These are phyloP conservation scores for Myrmecobius fasciatus DNA, from an alignment of 2,113 vertebrate genomes.

Conservation along the genomic window DNA sequence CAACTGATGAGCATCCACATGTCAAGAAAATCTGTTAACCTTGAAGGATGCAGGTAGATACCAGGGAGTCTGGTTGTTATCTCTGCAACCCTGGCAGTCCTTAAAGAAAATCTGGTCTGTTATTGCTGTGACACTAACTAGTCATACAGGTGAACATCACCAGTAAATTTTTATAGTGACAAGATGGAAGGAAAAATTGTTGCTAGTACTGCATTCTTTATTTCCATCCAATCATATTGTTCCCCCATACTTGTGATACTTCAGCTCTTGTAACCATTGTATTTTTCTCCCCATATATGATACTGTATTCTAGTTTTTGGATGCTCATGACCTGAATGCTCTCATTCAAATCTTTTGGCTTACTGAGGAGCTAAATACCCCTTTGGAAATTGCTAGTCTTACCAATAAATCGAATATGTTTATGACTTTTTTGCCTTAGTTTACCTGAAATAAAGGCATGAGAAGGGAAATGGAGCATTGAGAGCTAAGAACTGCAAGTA, in stretches of 20 bases:
- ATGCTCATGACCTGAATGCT: neutral
- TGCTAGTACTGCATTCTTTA: neutral
- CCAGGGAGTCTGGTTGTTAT: no score
- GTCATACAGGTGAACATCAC: neutral
- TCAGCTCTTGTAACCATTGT: neutral
- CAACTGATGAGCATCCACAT: no score
- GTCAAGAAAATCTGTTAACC: no score
- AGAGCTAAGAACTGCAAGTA: neutral
- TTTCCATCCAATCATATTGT: neutral
- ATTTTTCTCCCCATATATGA: neutral
- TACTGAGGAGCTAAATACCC: neutral
- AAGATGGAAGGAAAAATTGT: neutral
- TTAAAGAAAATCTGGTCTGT: no score
- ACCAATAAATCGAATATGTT: neutral
- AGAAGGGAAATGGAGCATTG: neutral
- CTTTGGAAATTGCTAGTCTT: neutral
- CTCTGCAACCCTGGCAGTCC: no score
- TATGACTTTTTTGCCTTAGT: neutral
- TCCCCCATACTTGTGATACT: neutral
- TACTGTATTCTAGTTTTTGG: neutral
- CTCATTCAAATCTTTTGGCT: neutral
- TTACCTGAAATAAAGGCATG: neutral
- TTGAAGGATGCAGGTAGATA: no score
- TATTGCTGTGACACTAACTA: neutral
- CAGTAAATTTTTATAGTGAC: neutral